phyloP scores from a whole-genome alignment of 2,888 invertebrate genomes.

The Andrena praecox region DNA sequence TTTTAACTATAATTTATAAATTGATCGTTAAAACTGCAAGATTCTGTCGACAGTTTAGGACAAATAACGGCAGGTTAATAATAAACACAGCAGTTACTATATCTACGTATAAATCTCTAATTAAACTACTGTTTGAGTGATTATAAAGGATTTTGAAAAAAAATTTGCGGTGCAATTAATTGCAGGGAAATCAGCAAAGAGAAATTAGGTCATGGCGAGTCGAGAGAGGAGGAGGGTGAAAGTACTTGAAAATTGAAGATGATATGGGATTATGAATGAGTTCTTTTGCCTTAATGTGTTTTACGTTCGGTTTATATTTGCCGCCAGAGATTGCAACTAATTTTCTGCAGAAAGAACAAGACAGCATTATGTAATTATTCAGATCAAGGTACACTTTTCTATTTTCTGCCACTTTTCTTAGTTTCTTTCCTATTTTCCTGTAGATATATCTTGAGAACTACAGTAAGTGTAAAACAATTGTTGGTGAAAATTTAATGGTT shows the following conservation, averaged over 20 bases:
- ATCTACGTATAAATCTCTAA: neutral
- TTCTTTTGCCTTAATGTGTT: neutral
- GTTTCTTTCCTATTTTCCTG: too few relatives aligned
- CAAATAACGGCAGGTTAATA: neutral
- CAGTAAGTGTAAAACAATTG: too few relatives aligned
- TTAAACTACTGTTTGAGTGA: too few relatives aligned
- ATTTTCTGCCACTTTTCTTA: too few relatives aligned
- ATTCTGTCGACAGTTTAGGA: too few relatives aligned
- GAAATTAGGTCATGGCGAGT: constrained; percentile 9
- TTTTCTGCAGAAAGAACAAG: too few relatives aligned
- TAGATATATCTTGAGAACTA: too few relatives aligned
- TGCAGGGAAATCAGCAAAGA: constrained; percentile 15
- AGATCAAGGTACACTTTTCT: too few relatives aligned
- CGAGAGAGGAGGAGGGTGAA: constrained; percentile 6
- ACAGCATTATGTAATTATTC: too few relatives aligned
- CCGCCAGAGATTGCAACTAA: too few relatives aligned
- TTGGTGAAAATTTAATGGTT: too few relatives aligned
- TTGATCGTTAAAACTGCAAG: neutral
- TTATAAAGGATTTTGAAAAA: neutral
- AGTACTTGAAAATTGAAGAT: constrained; percentile 11
- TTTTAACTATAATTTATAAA: neutral
- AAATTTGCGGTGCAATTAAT: neutral
- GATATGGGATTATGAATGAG: constrained; percentile 10
- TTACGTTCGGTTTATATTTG: neutral
- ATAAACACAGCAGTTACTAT: neutral